Conservation (phyloP, 2,888 invertebrate species). For the Mantis religiosa region DNA sequence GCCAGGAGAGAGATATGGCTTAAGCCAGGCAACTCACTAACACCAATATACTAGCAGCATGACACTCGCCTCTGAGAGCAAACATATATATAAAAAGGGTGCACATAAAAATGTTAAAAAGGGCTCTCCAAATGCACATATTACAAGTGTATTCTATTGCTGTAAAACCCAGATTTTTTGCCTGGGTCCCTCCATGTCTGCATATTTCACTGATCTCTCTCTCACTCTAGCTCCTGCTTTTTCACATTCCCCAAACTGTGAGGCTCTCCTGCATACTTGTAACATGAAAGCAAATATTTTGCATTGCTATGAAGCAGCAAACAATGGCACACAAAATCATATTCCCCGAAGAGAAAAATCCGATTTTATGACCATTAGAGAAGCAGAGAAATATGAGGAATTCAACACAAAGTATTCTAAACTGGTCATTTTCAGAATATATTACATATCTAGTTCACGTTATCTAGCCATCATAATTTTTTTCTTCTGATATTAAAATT, state of each 20-base stretch:
- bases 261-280: not conserved
- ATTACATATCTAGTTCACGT: too few species aligned
- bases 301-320: not conserved
- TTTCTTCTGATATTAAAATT: too few species aligned
- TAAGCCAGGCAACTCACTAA: not conserved
- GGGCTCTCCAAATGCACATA: not conserved
- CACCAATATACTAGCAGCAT: not conserved
- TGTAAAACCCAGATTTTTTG: not conserved
- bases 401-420: too few species aligned
- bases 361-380: too few species aligned
- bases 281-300: not conserved
- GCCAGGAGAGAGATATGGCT: not conserved
- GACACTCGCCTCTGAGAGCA: not conserved
- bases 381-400: too few species aligned
- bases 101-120: not conserved
- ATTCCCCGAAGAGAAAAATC: too few species aligned
- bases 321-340: not conserved
- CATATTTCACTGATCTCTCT: not conserved
- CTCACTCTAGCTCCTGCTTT: not conserved
- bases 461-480: too few species aligned
- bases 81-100: not conserved
- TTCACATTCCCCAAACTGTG: not conserved
- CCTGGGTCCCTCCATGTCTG: not conserved
- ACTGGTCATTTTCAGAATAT: too few species aligned
- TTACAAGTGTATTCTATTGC: not conserved